Base-by-base conservation (phyloP, 2,113 vertebrate species). In the Ovis canadensis region DNA sequence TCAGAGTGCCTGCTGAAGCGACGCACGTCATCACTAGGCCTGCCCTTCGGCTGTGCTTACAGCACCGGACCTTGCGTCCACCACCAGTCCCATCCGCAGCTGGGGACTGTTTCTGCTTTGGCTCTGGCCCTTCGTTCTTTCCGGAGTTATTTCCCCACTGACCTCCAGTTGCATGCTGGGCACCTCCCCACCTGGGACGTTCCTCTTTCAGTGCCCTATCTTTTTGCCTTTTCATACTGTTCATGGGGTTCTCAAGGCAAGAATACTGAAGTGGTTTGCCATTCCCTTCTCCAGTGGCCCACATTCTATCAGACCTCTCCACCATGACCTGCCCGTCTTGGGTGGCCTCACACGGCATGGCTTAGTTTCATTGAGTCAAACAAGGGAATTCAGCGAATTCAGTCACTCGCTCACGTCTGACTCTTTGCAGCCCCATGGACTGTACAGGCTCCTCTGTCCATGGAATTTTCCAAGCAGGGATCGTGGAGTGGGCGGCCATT, bases 381-480 rank as follows among this genome's bases (percentile, higher is more conserved):
- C n/a, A 21, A 71, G 9, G 4, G 64, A 71, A 71, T 36, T 71
- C 2, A 36, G 19, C 4, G 0, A 71, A 40, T 23, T 71, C n/a
- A 71, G 64, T 36, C 17, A 2, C 19, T 71, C 10, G 36, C n/a
- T 71, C 9, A 0, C 12, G 19, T 71, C 19, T 0, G 4, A 36
- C 67, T 71, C 67, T 71, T 36, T 23, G 67, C 19, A 12, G 12
- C n/a, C n/a, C n/a, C n/a, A 6, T 40, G 67, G 67, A 40, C 67
- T 45, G 36, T 36, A 45, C 67, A 74, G n/a, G 67, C 67, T 40
- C 19, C 10, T 74, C 67, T 5, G 1, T 40, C 19, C 67, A 74
- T 40, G 67, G 67, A 12, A 13, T 74, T 74, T 74, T 13, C 67
- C n/a, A 71, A 40, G n/a, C 67, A 23, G 23, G 19, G 19, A 40